These are phyloP conservation scores for Aromia moschata DNA, from an alignment of 2,888 invertebrate species.

Conservation along the genomic window DNA sequence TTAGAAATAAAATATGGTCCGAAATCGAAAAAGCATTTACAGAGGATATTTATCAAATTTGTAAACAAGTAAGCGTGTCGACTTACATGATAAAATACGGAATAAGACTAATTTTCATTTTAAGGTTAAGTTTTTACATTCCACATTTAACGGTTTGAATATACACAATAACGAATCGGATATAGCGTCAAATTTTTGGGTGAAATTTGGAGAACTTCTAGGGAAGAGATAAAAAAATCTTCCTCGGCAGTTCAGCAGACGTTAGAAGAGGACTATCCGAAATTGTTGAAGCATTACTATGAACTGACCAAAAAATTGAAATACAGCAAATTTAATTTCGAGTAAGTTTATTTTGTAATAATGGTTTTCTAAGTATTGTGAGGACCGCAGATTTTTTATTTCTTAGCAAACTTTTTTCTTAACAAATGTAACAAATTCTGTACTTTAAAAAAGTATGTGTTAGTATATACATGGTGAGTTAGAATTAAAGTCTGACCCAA, in stretches of 20 bases:
- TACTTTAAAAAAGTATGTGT: too few relatives aligned
- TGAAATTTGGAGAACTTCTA: slow-evolving; percentile 62
- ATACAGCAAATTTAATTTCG: slow-evolving; percentile 68
- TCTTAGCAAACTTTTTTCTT: too few relatives aligned
- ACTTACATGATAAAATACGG: neutral
- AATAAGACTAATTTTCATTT: slow-evolving; percentile 36
- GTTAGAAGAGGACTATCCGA: slow-evolving; percentile 88
- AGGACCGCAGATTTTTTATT: too few relatives aligned
- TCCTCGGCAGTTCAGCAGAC: slow-evolving; percentile 76
- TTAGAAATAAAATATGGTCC: slow-evolving; percentile 81
- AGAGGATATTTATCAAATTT: slow-evolving; percentile 75
- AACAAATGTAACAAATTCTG: too few relatives aligned
- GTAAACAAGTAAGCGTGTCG: slow-evolving; percentile 69
- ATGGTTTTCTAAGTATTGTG: too few relatives aligned
- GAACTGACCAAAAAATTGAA: slow-evolving; percentile 78
- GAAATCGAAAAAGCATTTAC: slow-evolving; percentile 88
- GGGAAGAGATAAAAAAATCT: slow-evolving; percentile 66
- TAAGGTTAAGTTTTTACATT: slow-evolving; percentile 64
- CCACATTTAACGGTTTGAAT: slow-evolving; percentile 64
- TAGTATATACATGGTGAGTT: too few relatives aligned
- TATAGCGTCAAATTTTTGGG: slow-evolving; percentile 68
- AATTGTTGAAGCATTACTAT: slow-evolving; percentile 81
- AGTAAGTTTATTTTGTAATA: slow-evolving; percentile 60
- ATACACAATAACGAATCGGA: slow-evolving; percentile 62
- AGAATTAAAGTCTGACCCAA: too few relatives aligned